Conservation (phyloP, 2,113 vertebrate species). For the Puntigrus tetrazona region DNA sequence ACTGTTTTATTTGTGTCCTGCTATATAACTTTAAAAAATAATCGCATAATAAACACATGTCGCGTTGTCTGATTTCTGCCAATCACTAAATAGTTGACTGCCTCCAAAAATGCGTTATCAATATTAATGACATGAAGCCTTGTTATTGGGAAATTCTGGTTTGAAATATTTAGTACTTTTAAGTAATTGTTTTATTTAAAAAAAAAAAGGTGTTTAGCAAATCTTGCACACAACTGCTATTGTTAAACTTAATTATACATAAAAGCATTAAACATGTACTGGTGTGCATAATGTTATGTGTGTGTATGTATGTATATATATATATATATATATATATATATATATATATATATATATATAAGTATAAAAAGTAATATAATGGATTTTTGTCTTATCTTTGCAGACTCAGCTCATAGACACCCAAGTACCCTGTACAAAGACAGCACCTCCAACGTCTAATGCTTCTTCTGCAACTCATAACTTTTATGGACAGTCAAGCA, state of each 20-base stretch:
- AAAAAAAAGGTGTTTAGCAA: background rate
- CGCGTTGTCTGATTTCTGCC: too few relatives aligned
- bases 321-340: too few relatives aligned
- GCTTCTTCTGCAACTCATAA: constrained; percentile 14
- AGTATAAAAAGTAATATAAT: background rate
- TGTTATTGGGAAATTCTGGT: background rate
- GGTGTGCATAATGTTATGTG: background rate
- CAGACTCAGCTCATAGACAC: constrained; percentile 60
- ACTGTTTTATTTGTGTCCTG: too few relatives aligned
- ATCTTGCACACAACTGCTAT: background rate
- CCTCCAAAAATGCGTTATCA: too few relatives aligned
- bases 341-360: too few relatives aligned
- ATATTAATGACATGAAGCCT: too few relatives aligned
- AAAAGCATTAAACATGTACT: too few relatives aligned
- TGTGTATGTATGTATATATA: background rate
- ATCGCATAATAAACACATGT: too few relatives aligned
- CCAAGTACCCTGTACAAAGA: constrained; percentile 37
- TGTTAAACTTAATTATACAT: background rate
- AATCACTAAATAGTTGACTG: too few relatives aligned
- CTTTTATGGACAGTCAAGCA: constrained; percentile 65
- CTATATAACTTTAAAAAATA: too few relatives aligned
- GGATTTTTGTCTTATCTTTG: background rate
- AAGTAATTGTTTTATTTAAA: background rate
- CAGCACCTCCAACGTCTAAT: constrained; percentile 43
- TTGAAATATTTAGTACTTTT: background rate